Conservation (phyloP, 2,888 invertebrate genomes). For the Drosophila robusta region DNA sequence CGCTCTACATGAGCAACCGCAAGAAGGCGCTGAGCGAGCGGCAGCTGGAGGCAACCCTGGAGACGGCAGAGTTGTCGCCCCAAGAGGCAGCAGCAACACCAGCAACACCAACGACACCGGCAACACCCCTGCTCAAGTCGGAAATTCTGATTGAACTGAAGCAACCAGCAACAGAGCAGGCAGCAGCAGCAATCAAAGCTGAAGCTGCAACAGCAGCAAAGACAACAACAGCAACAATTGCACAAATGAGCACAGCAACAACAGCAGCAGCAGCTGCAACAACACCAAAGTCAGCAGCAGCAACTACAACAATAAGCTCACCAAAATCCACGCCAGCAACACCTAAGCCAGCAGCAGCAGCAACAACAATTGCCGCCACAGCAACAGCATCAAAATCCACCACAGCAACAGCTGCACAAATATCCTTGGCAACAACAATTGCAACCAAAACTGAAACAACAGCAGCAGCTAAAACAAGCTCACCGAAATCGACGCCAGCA, state of each 20-base stretch:
- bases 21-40: slow-evolving; percentile 86
- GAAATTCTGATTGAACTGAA: slow-evolving; percentile 49
- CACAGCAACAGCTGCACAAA: slow-evolving; percentile 18
- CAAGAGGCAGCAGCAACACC: slow-evolving; percentile 29
- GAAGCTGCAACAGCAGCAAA: background rate
- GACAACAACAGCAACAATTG: slow-evolving; percentile 13
- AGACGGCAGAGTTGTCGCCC: slow-evolving; percentile 31
- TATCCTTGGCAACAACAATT: background rate
- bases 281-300: background rate
- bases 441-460: slow-evolving; percentile 9
- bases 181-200: slow-evolving; percentile 6
- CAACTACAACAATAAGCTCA: slow-evolving; percentile 13
- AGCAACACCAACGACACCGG: slow-evolving; percentile 51
- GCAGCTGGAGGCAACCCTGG: slow-evolving; percentile 49
- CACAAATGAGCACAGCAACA: slow-evolving; percentile 4
- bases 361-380: background rate
- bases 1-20: slow-evolving; percentile 87
- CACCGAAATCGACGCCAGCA: slow-evolving; percentile 47
- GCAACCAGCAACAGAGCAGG: background rate
- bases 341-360: slow-evolving; percentile 4
- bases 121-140: slow-evolving; percentile 39
- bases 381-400: slow-evolving; percentile 10
- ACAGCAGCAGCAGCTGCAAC: slow-evolving; percentile 8
- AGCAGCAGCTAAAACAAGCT: background rate
- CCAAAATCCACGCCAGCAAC: slow-evolving; percentile 15